phyloP scores from a whole-genome alignment of 1,140 invertebrate species.

The Ceratoteleas bidentatus region DNA sequence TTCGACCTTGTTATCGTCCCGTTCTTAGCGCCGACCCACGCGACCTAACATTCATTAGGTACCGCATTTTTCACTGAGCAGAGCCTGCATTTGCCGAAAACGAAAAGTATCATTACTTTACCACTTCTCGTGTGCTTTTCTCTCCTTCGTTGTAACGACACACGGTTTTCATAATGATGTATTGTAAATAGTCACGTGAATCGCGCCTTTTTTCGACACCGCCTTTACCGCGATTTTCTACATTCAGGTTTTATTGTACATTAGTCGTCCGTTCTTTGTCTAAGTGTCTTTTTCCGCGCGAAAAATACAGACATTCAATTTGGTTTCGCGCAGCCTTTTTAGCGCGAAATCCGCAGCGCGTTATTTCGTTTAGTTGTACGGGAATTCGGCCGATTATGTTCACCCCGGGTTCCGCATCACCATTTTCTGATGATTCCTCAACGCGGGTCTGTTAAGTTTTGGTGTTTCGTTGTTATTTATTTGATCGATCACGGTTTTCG shows the following conservation, averaged over 20 bases:
- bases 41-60: constrained; percentile 55
- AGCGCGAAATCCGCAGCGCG: too few species aligned
- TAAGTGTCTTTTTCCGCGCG: too few species aligned
- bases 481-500: too few species aligned
- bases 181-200: constrained; percentile 51
- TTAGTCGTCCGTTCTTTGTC: too few species aligned
- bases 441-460: too few species aligned
- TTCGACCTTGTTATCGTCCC: constrained; percentile 48
- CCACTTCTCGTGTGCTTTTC: constrained; percentile 29
- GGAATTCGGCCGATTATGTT: too few species aligned
- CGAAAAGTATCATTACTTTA: constrained; percentile 53
- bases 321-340: too few species aligned
- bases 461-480: too few species aligned
- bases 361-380: too few species aligned
- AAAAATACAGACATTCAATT: too few species aligned
- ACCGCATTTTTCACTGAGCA: constrained; percentile 51
- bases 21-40: constrained; percentile 24
- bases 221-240: constrained; percentile 27
- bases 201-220: constrained; percentile 40
- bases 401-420: too few species aligned
- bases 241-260: constrained; percentile 4
- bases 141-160: constrained; percentile 16
- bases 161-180: constrained; percentile 38
- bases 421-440: too few species aligned
- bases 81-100: constrained; percentile 53